A percentile compares a stretch with the other conserved stretches of the same genome.
Conservation (phyloP, 2,888 invertebrate genomes). For the Linyphia triangularis region DNA sequence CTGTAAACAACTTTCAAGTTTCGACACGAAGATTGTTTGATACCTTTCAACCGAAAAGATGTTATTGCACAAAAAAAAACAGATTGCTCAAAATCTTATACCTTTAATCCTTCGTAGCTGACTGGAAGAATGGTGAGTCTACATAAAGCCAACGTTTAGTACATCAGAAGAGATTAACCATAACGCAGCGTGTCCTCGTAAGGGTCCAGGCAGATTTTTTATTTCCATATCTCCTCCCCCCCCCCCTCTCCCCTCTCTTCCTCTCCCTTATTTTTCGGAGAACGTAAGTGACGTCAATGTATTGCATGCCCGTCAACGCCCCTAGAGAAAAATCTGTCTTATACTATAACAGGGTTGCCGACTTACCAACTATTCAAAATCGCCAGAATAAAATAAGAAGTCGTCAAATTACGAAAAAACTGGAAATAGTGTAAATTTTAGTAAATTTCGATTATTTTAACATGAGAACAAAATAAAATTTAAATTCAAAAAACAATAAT, state of each 20-base stretch:
- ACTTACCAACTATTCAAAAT: too few relatives aligned
- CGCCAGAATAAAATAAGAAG: too few relatives aligned
- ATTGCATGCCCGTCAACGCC: conserved; percentile 6
- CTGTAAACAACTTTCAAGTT: conserved; percentile 56
- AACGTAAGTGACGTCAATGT: conserved; percentile 34
- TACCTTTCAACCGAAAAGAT: conserved; percentile 15
- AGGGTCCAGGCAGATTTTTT: conserved; percentile 33
- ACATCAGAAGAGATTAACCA: conserved; percentile 66
- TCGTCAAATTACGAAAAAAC: too few relatives aligned
- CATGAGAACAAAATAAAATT: too few relatives aligned
- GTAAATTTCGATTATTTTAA: too few relatives aligned
- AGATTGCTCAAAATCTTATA: conserved; percentile 18
- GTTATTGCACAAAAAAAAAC: conserved; percentile 6
- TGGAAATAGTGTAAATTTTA: too few relatives aligned
- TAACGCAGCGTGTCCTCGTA: conserved; percentile 52
- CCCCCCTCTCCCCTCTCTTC: neutral
- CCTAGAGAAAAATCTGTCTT: neutral
- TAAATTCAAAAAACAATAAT: too few relatives aligned
- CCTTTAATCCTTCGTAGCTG: neutral
- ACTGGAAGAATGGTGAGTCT: neutral
- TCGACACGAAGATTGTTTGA: conserved; percentile 35
- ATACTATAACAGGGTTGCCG: too few relatives aligned
- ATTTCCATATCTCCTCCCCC: conserved; percentile 51
- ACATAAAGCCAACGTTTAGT: conserved; percentile 69
- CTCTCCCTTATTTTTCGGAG: too few relatives aligned